Conservation (phyloP, 2,797 vertebrate species). For the Arvicola amphibius region DNA sequence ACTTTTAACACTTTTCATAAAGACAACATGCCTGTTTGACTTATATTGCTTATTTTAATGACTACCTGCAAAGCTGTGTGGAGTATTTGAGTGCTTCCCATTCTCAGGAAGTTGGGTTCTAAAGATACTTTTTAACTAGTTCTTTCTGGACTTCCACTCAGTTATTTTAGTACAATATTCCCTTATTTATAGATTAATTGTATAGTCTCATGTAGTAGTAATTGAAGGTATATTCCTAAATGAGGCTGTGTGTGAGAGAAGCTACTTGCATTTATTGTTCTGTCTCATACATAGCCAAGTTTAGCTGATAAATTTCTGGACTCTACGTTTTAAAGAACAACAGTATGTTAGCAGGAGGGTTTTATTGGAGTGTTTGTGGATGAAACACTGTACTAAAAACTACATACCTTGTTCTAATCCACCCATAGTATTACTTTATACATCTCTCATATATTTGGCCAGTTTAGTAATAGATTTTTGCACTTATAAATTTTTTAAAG, state of each 20-base stretch:
- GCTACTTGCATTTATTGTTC: conserved; percentile 4
- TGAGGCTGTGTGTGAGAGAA: background rate
- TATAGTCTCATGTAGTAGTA: background rate
- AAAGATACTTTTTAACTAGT: conserved; percentile 37
- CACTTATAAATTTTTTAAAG: background rate
- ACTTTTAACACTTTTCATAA: conserved; percentile 46
- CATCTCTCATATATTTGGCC: background rate
- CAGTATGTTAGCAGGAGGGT: background rate
- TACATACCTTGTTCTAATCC: background rate
- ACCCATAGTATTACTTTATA: background rate
- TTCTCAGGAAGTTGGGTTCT: conserved; percentile 14
- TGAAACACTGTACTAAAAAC: background rate
- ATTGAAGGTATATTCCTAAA: background rate
- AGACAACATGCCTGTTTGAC: background rate
- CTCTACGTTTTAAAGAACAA: background rate
- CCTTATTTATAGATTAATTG: conserved; percentile 2
- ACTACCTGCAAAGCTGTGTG: conserved; percentile 14
- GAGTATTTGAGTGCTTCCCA: background rate
- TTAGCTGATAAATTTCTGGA: conserved; percentile 28
- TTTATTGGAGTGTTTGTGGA: conserved; percentile 23
- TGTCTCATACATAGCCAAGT: background rate
- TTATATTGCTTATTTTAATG: background rate
- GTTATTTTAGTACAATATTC: background rate
- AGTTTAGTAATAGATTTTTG: conserved; percentile 11
- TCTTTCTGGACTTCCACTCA: background rate